Evolutionary conservation across 2,113 vertebrate genomes (phyloP), one percentile per base, ranked within the genome.

Genomic region (Vulpes lagopus): DNA sequence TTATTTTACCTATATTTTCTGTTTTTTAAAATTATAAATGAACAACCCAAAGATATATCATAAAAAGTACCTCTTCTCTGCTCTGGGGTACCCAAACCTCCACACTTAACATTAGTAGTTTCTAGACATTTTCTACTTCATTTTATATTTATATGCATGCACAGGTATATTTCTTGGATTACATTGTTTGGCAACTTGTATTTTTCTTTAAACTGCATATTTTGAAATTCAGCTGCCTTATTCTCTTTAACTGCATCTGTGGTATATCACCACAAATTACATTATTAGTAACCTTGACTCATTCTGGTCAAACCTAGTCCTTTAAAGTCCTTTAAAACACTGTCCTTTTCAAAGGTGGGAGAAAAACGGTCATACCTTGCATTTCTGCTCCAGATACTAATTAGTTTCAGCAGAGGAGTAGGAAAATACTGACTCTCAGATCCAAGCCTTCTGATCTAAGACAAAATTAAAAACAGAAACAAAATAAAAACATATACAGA

Each of bases 401-500:
- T 99, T 89, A 99, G 98, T 96, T 99, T 99, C 73, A 99, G 98
- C 57, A 99, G 99, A 62, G 99, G 99, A n/a, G 99, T 99, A 53
- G 99, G 99, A 76, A 99, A 99, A 98, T 99, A 99, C 1, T 99
- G 98, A 98, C 99, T 99, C 98, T 99, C 99, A 92, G 99, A 98
- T 74, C 99, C 98, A 90, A 99, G 99, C 38, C 99, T 99, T 97
- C 98, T 99, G 95, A 99, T 98, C 99, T 99, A 96, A 51, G 93
- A 91, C 2, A 86, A 86, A 89, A 95, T 89, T 27, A 43, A 67
- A 94, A 93, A 62, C 64, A 78, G 32, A 86, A 79, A 62, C 17
- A 49, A 92, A 64, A 38, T 86, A 89, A 71, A 82, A 87, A 80
- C 6, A 65, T 16, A 81, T 4, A 43, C 35, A 73, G 12, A 86